Evolutionary conservation across 2,797 vertebrate genomes (phyloP), one percentile per base, ranked within the genome.

Genomic region (Macropodus opercularis): DNA sequence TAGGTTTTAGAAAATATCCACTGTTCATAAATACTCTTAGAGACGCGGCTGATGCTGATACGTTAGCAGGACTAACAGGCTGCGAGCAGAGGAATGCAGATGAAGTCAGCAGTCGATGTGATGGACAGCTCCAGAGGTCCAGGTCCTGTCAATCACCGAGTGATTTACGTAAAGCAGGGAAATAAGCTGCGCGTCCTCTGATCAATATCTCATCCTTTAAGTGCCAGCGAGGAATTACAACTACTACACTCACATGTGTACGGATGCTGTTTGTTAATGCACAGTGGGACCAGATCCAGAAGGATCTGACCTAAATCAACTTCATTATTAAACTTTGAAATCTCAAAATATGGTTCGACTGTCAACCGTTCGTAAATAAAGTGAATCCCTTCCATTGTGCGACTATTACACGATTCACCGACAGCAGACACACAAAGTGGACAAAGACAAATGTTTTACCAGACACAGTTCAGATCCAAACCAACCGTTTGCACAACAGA

Each of bases 181-280:
- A 85, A 87, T 54, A 86, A 80, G 70, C 71, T 76, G 69, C 47
- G 60, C 51, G 38, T 49, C 68, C 53, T 2, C 22, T 14, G 39
- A 85, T 90, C 87, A 72, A 88, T 90, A 87, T 70, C 76, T 88
- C 85, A 89, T 90, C 67, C 72, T 81, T 78, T 87, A 86, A 90
- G 89, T 87, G 87, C 67, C 79, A 70, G 64, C 24, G 2, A 67
- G 60, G 66, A 82, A 75, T 54, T 79, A 82, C 75, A 77, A 53
- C 58, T 50, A 41, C 31, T 11, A 26, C 38, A 56, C 36, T 35
- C 34, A 62, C n/a, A 64, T 6, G 19, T 12, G 21, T 21, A 11
- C 2, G 38, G 26, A 11, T 18, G 66, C 14, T 58, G 19, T 58
- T 57, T 62, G 53, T 43, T 62, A 8, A 39, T 14, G n/a, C 40